Evolutionary conservation across 2,888 invertebrate species (phyloP), one percentile per base, ranked within the genome.

Genomic region (Drepana falcataria): DNA sequence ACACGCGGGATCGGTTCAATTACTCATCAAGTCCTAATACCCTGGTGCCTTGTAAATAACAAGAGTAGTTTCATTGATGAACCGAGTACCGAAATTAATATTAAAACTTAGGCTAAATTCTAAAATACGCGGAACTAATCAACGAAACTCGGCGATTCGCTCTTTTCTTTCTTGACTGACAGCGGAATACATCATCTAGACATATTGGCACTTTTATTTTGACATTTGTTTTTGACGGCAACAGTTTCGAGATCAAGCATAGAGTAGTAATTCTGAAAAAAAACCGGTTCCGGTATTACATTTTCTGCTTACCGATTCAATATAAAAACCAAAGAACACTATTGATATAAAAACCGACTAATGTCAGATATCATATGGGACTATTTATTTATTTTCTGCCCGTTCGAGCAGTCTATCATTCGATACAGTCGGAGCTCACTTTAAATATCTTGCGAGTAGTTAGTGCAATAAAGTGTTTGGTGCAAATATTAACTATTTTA

Each of bases 131-230:
- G 49, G 49, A 56, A 34, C 9, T 66, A 67, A 60, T 65, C 49
- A 61, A 53, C 57, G 63, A 65, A 70, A 68, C 66, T 72, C 60
- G 59, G 59, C 64, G 65, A 61, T 65, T 63, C 52, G 56, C 59
- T 51, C 53, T 53, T 40, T 40, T 52, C 21, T 47, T 51, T 44
- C 7, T 48, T 9, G 44, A 44, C 44, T 44, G 44, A 44, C 44
- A 44, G 7, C 4, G 40, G 7, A 4, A 40, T 6, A 40, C 40
- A 40, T 40, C 21, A 21, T 21, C 21, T 21, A 21, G 1, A 21
- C 21, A 21, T 21, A 21, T 21, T 21, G 21, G 21, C 21, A 21
- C 21, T 21, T 21, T 21, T 21, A 21, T 21, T 21, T 21, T 21
- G 21, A 21, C 21, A 21, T 21, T 21, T 21, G 21, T 21, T 21